Base-by-base conservation (phyloP, 2,888 invertebrate genomes). In the Drosophila demipolita region DNA sequence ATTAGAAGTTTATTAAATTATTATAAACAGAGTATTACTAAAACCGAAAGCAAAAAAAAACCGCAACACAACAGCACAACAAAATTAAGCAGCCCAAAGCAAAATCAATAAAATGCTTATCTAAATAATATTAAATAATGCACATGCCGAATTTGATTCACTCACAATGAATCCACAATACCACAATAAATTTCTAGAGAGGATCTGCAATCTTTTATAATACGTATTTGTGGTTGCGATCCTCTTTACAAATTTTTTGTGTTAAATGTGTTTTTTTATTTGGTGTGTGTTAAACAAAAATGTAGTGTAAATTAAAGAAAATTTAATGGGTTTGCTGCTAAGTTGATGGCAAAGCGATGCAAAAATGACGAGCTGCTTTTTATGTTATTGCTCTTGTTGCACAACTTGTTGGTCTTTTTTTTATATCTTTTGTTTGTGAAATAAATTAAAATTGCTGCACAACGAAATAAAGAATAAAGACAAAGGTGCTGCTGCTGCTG, bases 1-100 rank as follows among this genome's bases (percentile, higher is more conserved):
- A 73, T 77, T 69, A 67, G 55, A 20, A 4, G 45, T 23, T 45
- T 23, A 45, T 12, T 20, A 45, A 23, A 23, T 45, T 1, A 8
- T 8, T 15, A 15, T 15, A 23, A 23, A 20, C 7, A 20, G 20
- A 1, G 45, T 20, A 23, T 45, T 23, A 7, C 1, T 20, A 3
- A 15, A 23, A 45, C 20, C 20, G 7, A 23, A 15, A 20, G 3
- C 45, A 45, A 42, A 20, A 23, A 3, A 20, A 7, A 45, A 23
- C 4, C 15, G 8, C 45, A 23, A 17, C 7, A 15, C 7, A 36
- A 36, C 8, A 8, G 38, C 38, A 0, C 8, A 45, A 29, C 29
- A 29, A 29, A 45, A 23, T 11, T n/a, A n/a, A 12, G 42, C 42
- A 11, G 11, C 11, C n/a, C 42, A 42, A 20, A 0, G 3, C 15